Base-by-base conservation (phyloP, 2,113 vertebrate species). In the Chaetodon trifascialis region DNA sequence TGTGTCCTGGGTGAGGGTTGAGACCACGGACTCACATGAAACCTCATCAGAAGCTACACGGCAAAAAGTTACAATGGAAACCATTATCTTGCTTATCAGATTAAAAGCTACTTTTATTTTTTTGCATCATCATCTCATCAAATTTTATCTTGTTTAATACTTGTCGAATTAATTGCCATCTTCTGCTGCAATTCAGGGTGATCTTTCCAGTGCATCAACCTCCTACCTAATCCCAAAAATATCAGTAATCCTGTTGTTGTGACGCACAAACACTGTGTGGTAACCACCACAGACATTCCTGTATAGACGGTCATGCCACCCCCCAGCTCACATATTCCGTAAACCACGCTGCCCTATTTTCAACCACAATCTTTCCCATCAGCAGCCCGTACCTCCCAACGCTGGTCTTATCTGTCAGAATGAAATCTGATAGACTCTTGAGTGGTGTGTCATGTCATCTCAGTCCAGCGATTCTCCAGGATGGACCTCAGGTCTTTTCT, bases 381-480 rank as follows among this genome's bases (percentile, higher is more conserved):
- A 66, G 38, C 80, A 23, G 46, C 54, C 70, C 40, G 73, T 19
- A 42, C 68, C 74, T 79, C 79, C 52, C 69, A 40, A 47, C 83
- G 11, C 59, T 11, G 82, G 42, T 86, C 73, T 78, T 72, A 86
- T 87, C 84, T 86, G 88, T 85, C 86, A 79, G 64, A 82, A 5
- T 42, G 86, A 92, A 88, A 90, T 85, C 72, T 67, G 87, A 93
- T 88, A 79, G 72, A 81, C 84, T 83, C 84, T 82, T 38, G 73
- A 88, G 73, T 52, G 68, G 72, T 47, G n/a, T 79, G 80, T 75
- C 80, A 52, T 75, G 59, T 86, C 79, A 76, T 87, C 64, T 73
- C 34, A 0, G 66, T 52, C 77, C 76, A 54, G 59, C 47, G 10
- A 52, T 49, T 81, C 79, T 65, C 54, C 54, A 7, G 79, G 76